Base-by-base conservation (phyloP, 2,888 invertebrate genomes). In the Pristionchus fissidentatus region DNA sequence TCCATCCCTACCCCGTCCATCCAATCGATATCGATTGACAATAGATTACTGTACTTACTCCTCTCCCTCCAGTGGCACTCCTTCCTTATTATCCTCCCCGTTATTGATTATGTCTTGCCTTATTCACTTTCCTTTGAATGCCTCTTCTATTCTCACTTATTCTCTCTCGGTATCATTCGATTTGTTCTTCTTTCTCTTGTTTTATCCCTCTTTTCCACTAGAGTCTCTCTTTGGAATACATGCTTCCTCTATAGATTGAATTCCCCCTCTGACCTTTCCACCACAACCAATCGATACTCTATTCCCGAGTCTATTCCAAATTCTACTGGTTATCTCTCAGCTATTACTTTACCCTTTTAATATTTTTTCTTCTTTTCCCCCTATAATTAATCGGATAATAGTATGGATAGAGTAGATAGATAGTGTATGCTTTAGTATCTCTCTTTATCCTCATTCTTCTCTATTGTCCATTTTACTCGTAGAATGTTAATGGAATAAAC, bases 281-380 rank as follows among this genome's bases (percentile, higher is more conserved):
- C 43, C 43, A 29, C 52, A 7, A 32, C 52, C 35, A 32, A 32
- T 32, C n/a, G 49, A 32, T 38, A 46, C 41, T 38, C 38, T 41
- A 15, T 41, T 57, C 41, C 57, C 57, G 79, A 57, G 79, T 79
- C 57, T 79, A 57, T 79, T 79, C 79, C 79, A 29, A 26, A 55
- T 79, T 57, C 79, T 79, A 79, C 79, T 57, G 79, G 79, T 79
- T 79, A 35, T n/a, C 77, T 3, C 79, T 79, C 79, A 79, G 79
- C 79, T 79, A 79, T 79, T 79, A 79, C 79, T 22, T 41, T 57
- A n/a, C 57, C 41, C 5, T 41, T 79, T 57, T n/a, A n/a, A n/a
- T n/a, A n/a, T 43, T 3, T 19, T 52, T 52, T 49, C n/a, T 7
- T 4, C 26, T 77, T 35, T 41, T 70, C 4, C 15, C 7, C 15